Evolutionary conservation across 2,888 invertebrate species (phyloP).

Genomic region (Chalcis sispes): DNA sequence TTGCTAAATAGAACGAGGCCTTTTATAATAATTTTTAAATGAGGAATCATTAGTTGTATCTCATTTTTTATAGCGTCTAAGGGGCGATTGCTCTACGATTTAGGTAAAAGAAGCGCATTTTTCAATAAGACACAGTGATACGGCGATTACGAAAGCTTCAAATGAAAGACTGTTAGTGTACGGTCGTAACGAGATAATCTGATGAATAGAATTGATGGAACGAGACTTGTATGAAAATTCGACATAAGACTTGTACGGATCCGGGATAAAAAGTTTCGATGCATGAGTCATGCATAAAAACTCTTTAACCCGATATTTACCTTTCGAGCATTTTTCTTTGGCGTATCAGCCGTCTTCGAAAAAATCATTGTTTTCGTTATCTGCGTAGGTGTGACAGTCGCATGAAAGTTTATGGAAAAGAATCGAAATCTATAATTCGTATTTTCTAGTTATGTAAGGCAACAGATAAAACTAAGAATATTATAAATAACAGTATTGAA

Average conservation of each 20-base stretch:
- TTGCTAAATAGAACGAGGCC: constrained; percentile 6
- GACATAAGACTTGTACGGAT: neutral
- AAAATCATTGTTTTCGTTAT: constrained; percentile 8
- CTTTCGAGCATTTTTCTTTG: constrained; percentile 26
- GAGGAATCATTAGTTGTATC: constrained; percentile 8
- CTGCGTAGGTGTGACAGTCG: neutral
- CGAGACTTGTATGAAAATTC: constrained; percentile 10
- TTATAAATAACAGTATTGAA: constrained; percentile 62
- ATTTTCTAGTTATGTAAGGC: constrained; percentile 19
- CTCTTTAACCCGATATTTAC: neutral
- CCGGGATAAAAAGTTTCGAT: constrained; percentile 28
- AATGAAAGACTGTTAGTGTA: constrained; percentile 48
- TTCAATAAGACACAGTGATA: constrained; percentile 4
- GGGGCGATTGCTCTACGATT: constrained; percentile 3
- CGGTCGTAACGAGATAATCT: constrained; percentile 23
- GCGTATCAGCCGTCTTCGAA: constrained; percentile 14
- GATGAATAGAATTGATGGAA: neutral
- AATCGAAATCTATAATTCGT: neutral
- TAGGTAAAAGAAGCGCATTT: constrained; percentile 25
- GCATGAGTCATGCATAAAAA: constrained; percentile 8
- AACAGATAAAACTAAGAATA: constrained; percentile 12
- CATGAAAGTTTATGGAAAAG: constrained; percentile 8
- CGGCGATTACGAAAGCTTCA: constrained; percentile 35
- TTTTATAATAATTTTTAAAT: constrained; percentile 35
- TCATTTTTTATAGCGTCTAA: constrained; percentile 22